Conservation (phyloP, 2,888 invertebrate genomes). For the Mechanitis mazaeus region DNA sequence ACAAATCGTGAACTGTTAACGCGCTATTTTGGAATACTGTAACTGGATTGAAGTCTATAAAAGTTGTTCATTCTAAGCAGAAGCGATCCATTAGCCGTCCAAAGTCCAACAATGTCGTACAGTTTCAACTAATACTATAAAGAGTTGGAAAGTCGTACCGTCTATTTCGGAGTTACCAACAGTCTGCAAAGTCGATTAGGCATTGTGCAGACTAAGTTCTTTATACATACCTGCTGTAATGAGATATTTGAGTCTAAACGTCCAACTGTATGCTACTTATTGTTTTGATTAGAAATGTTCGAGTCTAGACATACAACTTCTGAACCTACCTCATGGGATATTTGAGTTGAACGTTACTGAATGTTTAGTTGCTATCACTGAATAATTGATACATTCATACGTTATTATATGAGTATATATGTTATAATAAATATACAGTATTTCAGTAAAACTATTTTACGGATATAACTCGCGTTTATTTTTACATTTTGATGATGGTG, state of each 20-base stretch:
- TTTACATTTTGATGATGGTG: no score
- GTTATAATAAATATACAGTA: no score
- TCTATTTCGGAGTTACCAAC: slow-evolving; percentile 51
- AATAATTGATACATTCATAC: no score
- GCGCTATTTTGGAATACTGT: slow-evolving; percentile 57
- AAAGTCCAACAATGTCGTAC: slow-evolving; percentile 63
- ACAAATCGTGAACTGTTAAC: slow-evolving; percentile 18
- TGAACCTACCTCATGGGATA: no score
- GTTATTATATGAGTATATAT: no score
- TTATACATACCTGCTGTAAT: slow-evolving; percentile 4
- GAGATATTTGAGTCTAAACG: background rate
- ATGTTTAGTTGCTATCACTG: no score
- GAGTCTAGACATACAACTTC: no score
- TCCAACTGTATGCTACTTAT: background rate
- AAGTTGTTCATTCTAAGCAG: slow-evolving; percentile 67
- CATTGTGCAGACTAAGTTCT: slow-evolving; percentile 12
- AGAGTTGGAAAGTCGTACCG: slow-evolving; percentile 57
- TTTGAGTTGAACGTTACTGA: background rate
- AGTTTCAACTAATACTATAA: slow-evolving; percentile 69
- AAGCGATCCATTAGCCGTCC: slow-evolving; percentile 65
- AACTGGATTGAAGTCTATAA: slow-evolving; percentile 67
- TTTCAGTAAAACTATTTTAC: no score
- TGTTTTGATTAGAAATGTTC: background rate
- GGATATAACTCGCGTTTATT: no score
- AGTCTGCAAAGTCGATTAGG: slow-evolving; percentile 56